Base-by-base conservation (phyloP, 2,797 vertebrate species). In the Apodemus agrarius region DNA sequence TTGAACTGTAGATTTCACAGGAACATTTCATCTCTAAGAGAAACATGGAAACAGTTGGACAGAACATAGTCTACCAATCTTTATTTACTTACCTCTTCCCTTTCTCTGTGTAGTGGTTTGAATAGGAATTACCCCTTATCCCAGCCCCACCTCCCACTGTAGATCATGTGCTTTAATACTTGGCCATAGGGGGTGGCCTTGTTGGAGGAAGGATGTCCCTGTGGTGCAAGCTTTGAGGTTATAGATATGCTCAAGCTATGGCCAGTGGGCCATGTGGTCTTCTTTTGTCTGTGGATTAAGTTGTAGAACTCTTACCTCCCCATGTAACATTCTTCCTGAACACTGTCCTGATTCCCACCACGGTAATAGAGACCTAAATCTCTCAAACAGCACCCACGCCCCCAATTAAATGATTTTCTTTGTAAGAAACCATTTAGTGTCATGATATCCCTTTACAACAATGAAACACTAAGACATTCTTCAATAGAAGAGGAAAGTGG, bases 1-100 rank as follows among this genome's bases (percentile, higher is more conserved):
- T 93, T 79, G 5, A n/a, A 52, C 6, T 65, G 80, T 61, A 59
- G 3, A 49, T 92, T 94, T 96, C 16, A 69, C 94, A 94, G 3
- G 82, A 82, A 16, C 22, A 81, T 46, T 86, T 84, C 12, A 78
- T 10, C 1, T 84, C 0, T 24, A 87, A 65, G 29, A 67, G 88
- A 94, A 26, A 52, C 11, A 61, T 67, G 34, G 5, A 65, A 81
- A 87, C 52, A 63, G 54, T n/a, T n/a, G 86, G 2, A 31, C 2
- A 85, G 57, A 87, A 54, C 90, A 81, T 75, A 63, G 86, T 81
- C 83, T 78, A 37, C 40, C 19, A 21, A 65, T 22, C 6, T 7
- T 9, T 6, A 79, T 89, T 90, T 67, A 19, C 22, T 12, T 17
- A 6, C 22, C 4, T 8, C 52, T 12, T 4, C 0, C 1, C 0